These are phyloP conservation scores for Sarcophaga carnaria DNA, from an alignment of 2,888 invertebrate species.

Conservation along the genomic window DNA sequence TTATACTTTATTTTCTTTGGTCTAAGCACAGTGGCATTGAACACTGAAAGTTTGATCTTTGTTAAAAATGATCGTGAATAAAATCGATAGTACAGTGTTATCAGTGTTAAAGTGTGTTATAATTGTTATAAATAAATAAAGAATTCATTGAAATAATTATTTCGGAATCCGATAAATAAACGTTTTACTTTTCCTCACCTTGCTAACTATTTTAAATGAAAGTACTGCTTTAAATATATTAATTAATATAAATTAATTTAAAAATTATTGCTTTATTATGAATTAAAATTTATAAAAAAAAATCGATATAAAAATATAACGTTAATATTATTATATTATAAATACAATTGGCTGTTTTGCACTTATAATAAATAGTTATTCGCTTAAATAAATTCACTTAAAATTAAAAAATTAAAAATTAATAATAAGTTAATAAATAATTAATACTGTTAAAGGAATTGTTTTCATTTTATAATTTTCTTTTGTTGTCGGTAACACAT, in stretches of 20 bases:
- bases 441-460: too few relatives aligned
- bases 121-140: too few relatives aligned
- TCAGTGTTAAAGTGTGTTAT: too few relatives aligned
- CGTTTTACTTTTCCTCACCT: too few relatives aligned
- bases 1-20: too few relatives aligned
- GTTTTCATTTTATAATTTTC: too few relatives aligned
- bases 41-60: too few relatives aligned
- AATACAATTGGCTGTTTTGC: constrained; percentile 77
- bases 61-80: too few relatives aligned
- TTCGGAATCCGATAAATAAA: too few relatives aligned
- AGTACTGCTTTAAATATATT: not conserved
- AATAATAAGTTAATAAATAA: not conserved
- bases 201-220: not conserved
- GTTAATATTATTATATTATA: constrained; percentile 66
- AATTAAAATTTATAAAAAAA: constrained; percentile 43
- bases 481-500: not conserved
- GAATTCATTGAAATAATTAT: too few relatives aligned
- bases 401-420: not conserved
- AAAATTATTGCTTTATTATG: constrained; percentile 54
- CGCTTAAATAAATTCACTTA: not conserved
- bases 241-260: constrained; percentile 44
- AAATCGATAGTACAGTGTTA: too few relatives aligned
- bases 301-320: constrained; percentile 1
- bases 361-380: constrained; percentile 65
- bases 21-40: too few relatives aligned